Percentiles rank a stretch among this genome's conserved stretches.
Evolutionary conservation across 1,140 invertebrate genomes (phyloP).

Genomic region (Drosophila repleta): DNA sequence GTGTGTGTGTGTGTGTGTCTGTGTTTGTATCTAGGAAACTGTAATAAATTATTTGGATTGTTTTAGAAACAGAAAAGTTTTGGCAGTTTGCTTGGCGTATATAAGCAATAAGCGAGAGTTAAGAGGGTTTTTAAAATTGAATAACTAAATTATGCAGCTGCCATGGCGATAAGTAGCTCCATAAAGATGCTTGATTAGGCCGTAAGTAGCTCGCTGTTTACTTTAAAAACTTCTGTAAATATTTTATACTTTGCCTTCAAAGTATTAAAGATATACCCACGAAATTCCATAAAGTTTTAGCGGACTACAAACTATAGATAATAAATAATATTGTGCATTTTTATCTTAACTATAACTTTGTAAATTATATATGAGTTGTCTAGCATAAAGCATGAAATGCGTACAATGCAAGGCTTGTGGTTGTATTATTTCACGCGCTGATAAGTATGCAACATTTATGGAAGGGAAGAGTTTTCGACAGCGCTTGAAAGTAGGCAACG

Average conservation of each 20-base stretch:
- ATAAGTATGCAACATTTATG: slow-evolving; percentile 5
- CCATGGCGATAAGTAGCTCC: slow-evolving; percentile 5
- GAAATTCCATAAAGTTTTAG: background rate
- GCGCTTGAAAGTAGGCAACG: slow-evolving; percentile 21
- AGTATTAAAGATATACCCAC: slow-evolving; percentile 5
- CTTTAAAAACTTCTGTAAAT: background rate
- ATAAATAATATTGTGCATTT: no score
- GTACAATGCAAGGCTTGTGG: background rate
- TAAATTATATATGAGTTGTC: background rate
- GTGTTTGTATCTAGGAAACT: slow-evolving; percentile 28
- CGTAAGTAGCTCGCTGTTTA: no score
- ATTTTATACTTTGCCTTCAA: slow-evolving; percentile 1
- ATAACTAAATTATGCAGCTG: slow-evolving; percentile 31
- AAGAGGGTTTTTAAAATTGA: slow-evolving; percentile 18
- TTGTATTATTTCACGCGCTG: background rate
- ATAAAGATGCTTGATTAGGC: slow-evolving; percentile 6
- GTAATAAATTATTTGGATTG: slow-evolving; percentile 55
- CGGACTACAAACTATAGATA: no score
- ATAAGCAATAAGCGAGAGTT: slow-evolving; percentile 10
- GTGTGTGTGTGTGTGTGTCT: slow-evolving; percentile 34
- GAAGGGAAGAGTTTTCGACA: slow-evolving; percentile 3
- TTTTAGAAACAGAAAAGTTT: slow-evolving; percentile 31
- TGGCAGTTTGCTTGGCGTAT: slow-evolving; percentile 13
- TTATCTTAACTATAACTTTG: no score
- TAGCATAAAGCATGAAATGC: background rate